Percentiles rank a stretch among this genome's conserved stretches.
These are phyloP conservation scores for Melanotaenia maccullochi DNA, from an alignment of 2,797 vertebrate species.

Conservation along the genomic window DNA sequence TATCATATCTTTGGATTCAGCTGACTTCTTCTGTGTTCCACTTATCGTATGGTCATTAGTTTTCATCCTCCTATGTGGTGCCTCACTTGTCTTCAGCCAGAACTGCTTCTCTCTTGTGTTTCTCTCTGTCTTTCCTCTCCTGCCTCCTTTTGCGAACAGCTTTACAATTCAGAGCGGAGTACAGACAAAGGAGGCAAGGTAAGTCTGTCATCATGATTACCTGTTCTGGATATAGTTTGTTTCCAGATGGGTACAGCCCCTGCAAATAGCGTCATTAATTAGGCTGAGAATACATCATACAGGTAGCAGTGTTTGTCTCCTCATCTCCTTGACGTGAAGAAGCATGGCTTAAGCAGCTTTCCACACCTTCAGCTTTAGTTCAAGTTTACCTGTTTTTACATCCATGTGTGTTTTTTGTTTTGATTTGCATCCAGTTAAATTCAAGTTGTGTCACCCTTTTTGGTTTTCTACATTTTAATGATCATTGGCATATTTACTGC, in stretches of 20 bases:
- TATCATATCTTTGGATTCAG: background rate
- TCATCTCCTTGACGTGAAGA: background rate
- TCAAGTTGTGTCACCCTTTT: conserved; percentile 5
- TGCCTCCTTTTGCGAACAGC: conserved; percentile 73
- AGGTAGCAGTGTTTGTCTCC: background rate
- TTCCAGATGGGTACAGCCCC: conserved; percentile 7
- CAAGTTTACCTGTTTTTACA: conserved; percentile 5
- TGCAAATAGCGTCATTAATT: background rate
- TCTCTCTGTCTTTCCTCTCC: conserved; percentile 36
- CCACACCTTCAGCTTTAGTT: background rate
- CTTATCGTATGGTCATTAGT: background rate
- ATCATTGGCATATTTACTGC: conserved; percentile 3
- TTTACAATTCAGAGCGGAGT: conserved; percentile 78
- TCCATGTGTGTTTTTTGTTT: background rate
- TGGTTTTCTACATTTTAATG: conserved; percentile 18
- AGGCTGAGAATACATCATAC: background rate
- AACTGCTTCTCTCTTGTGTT: conserved; percentile 22
- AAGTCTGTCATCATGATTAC: conserved; percentile 44
- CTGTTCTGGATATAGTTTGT: conserved; percentile 6
- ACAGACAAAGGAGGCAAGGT: conserved; percentile 82
- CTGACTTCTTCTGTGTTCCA: background rate
- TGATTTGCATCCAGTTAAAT: conserved; percentile 8
- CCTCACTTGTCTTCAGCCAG: background rate
- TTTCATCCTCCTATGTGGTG: conserved; percentile 9
- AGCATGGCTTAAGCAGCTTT: background rate